phyloP scores from a whole-genome alignment of 2,113 vertebrate species.

The Zosterops hypoxanthus region DNA sequence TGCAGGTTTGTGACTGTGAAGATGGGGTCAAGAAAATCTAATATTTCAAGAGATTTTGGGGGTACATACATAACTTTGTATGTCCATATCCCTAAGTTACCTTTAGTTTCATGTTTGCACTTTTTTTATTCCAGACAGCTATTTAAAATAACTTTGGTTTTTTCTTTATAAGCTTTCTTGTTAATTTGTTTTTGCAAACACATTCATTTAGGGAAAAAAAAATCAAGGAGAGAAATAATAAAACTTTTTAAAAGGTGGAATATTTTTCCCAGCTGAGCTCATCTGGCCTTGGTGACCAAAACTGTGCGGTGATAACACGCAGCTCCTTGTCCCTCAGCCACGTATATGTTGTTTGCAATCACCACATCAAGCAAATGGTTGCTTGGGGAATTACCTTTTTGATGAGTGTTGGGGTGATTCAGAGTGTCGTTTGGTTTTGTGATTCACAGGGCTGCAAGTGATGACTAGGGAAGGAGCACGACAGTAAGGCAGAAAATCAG shows the following conservation, averaged over 20 bases:
- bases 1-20: neutral
- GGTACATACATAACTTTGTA: neutral
- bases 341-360: neutral
- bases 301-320: neutral
- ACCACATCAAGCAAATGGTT: conserved; percentile 21
- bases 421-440: conserved; percentile 10
- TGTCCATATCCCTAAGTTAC: neutral
- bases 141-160: neutral
- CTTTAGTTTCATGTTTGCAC: neutral
- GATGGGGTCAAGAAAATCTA: neutral
- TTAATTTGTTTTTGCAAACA: neutral
- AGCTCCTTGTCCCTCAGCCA: neutral
- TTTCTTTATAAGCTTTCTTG: neutral
- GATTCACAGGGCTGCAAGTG: conserved; percentile 1
- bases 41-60: neutral
- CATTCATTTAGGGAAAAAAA: neutral
- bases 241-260: neutral
- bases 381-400: conserved; percentile 59
- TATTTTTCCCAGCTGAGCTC: neutral
- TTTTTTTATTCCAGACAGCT: neutral
- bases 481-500: neutral
- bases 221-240: neutral
- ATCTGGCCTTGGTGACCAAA: neutral
- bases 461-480: neutral
- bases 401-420: conserved; percentile 50